Evolutionary conservation across 2,113 vertebrate genomes (phyloP).

Genomic region (Condylura cristata): DNA sequence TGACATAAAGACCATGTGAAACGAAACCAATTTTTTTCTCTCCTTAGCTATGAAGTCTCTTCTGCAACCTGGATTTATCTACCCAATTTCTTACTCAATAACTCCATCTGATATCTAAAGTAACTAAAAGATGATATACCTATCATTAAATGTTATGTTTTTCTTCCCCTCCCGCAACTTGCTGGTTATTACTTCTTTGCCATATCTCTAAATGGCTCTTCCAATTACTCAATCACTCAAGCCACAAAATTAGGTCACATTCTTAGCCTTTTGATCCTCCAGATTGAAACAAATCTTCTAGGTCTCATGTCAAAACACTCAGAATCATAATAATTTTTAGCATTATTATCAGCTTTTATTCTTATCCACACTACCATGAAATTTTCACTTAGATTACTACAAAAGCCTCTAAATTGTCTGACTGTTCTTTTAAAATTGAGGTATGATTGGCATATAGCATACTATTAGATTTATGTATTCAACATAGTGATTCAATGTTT

Average conservation of each 20-base stretch:
- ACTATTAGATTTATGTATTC: background rate
- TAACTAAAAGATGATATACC: background rate
- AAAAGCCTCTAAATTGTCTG: background rate
- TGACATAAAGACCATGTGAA: background rate
- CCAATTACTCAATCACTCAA: background rate
- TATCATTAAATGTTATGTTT: background rate
- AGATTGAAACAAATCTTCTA: background rate
- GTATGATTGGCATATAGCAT: background rate
- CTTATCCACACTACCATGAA: no score
- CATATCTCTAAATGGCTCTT: background rate
- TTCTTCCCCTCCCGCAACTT: background rate
- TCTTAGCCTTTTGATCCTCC: background rate
- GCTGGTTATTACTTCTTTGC: background rate
- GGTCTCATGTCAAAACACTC: background rate
- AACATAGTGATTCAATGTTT: background rate
- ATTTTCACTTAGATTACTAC: background rate
- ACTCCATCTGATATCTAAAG: background rate
- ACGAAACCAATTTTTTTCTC: background rate
- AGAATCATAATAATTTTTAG: background rate
- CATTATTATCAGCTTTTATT: background rate
- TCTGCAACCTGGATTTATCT: background rate
- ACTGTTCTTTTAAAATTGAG: background rate
- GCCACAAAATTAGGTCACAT: background rate
- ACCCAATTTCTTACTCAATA: background rate
- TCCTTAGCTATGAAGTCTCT: background rate